phyloP scores from a whole-genome alignment of 1,140 invertebrate species.

The Drosophila sp. region DNA sequence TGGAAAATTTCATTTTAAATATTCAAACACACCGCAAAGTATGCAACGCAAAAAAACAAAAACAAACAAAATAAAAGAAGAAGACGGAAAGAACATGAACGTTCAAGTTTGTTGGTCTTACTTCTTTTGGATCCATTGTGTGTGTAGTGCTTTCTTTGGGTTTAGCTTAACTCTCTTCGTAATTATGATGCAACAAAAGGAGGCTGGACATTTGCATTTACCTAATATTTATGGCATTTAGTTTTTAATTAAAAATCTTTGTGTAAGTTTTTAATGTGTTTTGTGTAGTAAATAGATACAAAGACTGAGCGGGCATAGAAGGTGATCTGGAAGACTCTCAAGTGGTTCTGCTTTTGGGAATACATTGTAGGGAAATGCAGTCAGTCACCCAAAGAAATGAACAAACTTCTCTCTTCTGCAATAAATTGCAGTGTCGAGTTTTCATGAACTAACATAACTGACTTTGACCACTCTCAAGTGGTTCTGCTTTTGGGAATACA shows the following conservation, averaged over 20 bases:
- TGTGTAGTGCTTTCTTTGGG: constrained; percentile 26
- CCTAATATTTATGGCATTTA: constrained; percentile 47
- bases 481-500: too few relatives aligned
- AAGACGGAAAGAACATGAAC: neutral
- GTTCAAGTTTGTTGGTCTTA: constrained; percentile 8
- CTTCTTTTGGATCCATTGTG: constrained; percentile 20
- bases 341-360: too few relatives aligned
- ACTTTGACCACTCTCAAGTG: neutral
- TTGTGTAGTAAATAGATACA: neutral
- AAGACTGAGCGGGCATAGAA: too few relatives aligned
- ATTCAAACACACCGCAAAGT: constrained; percentile 37
- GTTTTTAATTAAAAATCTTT: constrained; percentile 55
- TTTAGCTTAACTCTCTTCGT: constrained; percentile 37
- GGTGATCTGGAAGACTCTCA: neutral
- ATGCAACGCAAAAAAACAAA: constrained; percentile 44
- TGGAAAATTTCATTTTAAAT: constrained; percentile 12
- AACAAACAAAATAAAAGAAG: neutral
- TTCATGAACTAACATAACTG: neutral
- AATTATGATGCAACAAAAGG: constrained; percentile 44
- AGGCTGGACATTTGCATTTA: constrained; percentile 43
- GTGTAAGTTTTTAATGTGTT: constrained; percentile 8
- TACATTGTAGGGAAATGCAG: too few relatives aligned
- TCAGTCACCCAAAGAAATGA: too few relatives aligned
- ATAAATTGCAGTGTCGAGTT: neutral
- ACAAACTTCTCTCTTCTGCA: neutral